phyloP scores from a whole-genome alignment of 2,797 vertebrate genomes.

The Amniataba percoides region DNA sequence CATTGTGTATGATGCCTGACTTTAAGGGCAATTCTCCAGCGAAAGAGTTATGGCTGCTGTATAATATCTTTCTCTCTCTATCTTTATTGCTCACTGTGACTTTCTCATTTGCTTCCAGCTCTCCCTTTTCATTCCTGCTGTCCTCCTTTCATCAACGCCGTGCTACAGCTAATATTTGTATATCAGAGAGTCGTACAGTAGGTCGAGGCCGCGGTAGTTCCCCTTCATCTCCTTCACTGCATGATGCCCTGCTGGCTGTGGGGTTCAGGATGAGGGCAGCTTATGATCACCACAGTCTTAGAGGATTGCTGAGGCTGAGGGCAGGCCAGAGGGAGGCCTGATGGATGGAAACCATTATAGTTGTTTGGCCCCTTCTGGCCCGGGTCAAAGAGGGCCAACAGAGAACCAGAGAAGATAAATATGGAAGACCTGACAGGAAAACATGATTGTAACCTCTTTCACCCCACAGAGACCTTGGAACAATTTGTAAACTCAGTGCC shows the following conservation, averaged over 20 bases:
- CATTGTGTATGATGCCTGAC: constrained; percentile 38
- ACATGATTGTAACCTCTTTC: constrained; percentile 59
- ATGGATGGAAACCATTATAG: constrained; percentile 78
- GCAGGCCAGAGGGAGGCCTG: constrained; percentile 55
- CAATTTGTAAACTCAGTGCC: constrained; percentile 36
- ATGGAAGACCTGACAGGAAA: constrained; percentile 67
- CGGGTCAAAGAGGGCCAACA: constrained; percentile 57
- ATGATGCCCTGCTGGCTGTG: constrained; percentile 53
- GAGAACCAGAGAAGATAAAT: constrained; percentile 63
- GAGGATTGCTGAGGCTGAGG: constrained; percentile 10
- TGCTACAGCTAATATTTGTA: constrained; percentile 30
- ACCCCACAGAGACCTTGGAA: constrained; percentile 45
- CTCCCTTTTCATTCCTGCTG: constrained; percentile 48
- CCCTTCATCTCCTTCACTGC: constrained; percentile 32
- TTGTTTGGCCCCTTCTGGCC: constrained; percentile 50
- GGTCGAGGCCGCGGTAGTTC: background rate
- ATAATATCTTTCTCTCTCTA: constrained; percentile 17
- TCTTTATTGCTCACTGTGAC: constrained; percentile 42
- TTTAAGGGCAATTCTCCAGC: constrained; percentile 27
- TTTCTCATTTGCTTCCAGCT: constrained; percentile 26
- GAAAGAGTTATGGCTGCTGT: constrained; percentile 40
- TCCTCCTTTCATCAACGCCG: constrained; percentile 37
- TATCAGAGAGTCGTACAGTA: constrained; percentile 29
- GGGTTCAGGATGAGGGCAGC: constrained; percentile 74
- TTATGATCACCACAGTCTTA: constrained; percentile 38